A percentile compares a stretch with the other conserved stretches of the same genome.
phyloP scores from a whole-genome alignment of 2,797 vertebrate genomes.

The Myotis planiceps region DNA sequence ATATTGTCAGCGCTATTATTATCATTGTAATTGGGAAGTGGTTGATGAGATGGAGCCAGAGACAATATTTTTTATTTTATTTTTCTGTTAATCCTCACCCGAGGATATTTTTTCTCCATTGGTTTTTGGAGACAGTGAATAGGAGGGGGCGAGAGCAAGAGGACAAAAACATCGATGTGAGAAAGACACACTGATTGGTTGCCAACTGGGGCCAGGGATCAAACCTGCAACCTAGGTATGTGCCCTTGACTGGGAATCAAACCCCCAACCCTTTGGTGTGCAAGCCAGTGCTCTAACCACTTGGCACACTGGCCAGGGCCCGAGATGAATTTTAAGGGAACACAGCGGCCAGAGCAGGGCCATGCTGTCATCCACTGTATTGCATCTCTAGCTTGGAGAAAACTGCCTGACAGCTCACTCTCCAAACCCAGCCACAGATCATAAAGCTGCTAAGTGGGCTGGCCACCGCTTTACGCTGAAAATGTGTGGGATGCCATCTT shows the following conservation, averaged over 20 bases:
- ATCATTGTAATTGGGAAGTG: constrained; percentile 58
- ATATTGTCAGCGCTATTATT: constrained; percentile 58
- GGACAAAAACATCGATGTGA: no score
- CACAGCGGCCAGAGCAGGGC: neutral
- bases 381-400: neutral
- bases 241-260: no score
- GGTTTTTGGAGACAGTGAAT: no score
- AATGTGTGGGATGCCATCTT: constrained; percentile 78
- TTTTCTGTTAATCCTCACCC: no score
- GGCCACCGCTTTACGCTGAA: constrained; percentile 69
- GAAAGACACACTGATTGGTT: no score
- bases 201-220: no score
- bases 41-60: constrained; percentile 64
- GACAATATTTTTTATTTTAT: no score
- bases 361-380: constrained; percentile 4
- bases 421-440: constrained; percentile 66
- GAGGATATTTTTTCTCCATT: no score
- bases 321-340: constrained; percentile 66
- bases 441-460: constrained; percentile 74
- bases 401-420: constrained; percentile 44
- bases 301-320: neutral
- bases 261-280: no score
- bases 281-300: no score
- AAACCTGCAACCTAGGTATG: no score
- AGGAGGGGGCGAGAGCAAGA: no score